Conservation (phyloP, 2,113 vertebrate genomes). For the Catharus minimus region DNA sequence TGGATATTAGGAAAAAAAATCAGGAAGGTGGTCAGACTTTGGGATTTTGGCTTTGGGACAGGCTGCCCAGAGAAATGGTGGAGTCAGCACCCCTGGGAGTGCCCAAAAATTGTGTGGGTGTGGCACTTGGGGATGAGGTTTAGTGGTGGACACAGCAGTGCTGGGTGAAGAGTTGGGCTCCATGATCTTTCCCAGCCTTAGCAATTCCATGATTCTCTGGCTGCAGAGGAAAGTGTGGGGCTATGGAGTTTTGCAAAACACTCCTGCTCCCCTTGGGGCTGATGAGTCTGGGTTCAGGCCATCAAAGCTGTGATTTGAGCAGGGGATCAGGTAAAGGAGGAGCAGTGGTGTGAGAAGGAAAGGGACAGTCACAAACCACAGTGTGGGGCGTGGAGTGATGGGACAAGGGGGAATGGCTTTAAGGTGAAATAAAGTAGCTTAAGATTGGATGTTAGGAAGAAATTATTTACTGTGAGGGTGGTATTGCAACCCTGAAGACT, state of each 20-base stretch:
- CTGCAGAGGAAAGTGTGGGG: background rate
- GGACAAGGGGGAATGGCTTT: background rate
- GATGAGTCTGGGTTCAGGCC: background rate
- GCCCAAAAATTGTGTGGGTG: background rate
- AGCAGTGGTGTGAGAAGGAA: background rate
- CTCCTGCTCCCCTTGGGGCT: fast-evolving
- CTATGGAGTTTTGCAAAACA: background rate
- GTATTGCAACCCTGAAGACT: background rate
- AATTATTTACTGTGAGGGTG: background rate
- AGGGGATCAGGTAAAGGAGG: background rate
- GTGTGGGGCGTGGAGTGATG: background rate
- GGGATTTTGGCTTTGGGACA: background rate
- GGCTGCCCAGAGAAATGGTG: background rate
- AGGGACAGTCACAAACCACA: background rate
- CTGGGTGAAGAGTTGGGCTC: background rate
- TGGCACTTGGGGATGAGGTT: background rate
- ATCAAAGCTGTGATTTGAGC: background rate
- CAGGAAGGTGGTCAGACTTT: background rate
- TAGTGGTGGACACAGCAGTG: background rate
- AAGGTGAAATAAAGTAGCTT: background rate
- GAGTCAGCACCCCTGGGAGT: background rate
- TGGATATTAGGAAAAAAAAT: background rate
- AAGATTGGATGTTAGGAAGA: background rate
- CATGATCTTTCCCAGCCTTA: background rate
- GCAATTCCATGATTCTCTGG: background rate